A percentile compares a stretch with the other conserved stretches of the same genome.
These are phyloP conservation scores for Lysandra bellargus DNA, from an alignment of 2,888 invertebrate species.

Conservation along the genomic window DNA sequence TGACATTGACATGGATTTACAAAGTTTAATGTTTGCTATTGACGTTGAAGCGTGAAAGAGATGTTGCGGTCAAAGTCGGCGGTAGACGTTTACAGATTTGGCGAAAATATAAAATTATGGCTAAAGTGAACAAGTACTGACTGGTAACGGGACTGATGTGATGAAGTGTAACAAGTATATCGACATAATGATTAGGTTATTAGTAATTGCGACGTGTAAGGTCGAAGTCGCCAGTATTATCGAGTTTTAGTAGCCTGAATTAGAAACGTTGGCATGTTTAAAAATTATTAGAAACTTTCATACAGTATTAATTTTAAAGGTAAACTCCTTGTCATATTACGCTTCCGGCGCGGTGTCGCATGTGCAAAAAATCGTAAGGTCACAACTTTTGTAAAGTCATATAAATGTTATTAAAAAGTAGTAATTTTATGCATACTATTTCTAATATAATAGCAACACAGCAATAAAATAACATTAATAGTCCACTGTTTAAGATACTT, in stretches of 20 bases:
- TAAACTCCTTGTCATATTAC: neutral
- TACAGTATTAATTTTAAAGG: neutral
- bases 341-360: neutral
- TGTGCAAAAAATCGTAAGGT: neutral
- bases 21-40: neutral
- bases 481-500: too few species aligned
- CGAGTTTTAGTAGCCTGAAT: too few species aligned
- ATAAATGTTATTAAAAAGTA: too few species aligned
- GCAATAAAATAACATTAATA: too few species aligned
- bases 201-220: too few species aligned
- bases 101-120: neutral
- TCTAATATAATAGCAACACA: too few species aligned
- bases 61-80: constrained; percentile 4
- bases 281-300: neutral
- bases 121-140: too few species aligned
- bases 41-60: neutral
- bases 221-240: too few species aligned
- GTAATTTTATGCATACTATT: too few species aligned
- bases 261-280: neutral
- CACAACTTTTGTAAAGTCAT: neutral
- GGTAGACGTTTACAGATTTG: neutral
- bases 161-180: too few species aligned
- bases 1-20: constrained; percentile 15
- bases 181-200: too few species aligned
- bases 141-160: too few species aligned